These are phyloP conservation scores for Copidosoma aretas DNA, from an alignment of 2,888 invertebrate genomes.

Conservation along the genomic window DNA sequence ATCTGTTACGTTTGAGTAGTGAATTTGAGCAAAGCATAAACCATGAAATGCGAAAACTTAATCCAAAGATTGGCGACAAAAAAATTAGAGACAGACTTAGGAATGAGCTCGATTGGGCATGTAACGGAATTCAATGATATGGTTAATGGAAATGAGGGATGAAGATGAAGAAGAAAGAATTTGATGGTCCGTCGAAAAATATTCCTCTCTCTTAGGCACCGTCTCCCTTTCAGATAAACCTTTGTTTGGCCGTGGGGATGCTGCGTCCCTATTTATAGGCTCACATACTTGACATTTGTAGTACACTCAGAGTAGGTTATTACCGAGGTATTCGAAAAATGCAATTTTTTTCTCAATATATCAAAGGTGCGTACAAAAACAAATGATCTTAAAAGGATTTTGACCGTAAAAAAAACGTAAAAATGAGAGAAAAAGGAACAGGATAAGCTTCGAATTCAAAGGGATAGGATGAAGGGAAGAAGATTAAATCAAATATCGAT, in stretches of 20 bases:
- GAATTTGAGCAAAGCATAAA: too few relatives aligned
- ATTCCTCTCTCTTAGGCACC: neutral
- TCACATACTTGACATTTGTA: neutral
- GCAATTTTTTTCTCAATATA: neutral
- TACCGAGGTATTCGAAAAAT: neutral
- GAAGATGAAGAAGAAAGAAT: too few relatives aligned
- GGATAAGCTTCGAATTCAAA: too few relatives aligned
- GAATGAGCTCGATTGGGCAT: too few relatives aligned
- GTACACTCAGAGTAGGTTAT: neutral
- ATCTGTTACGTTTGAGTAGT: too few relatives aligned
- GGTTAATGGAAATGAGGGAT: too few relatives aligned
- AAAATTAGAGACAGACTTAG: too few relatives aligned
- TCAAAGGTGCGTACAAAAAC: neutral
- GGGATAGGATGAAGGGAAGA: neutral
- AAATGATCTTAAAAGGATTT: neutral
- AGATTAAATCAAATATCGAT: slow-evolving; percentile 29
- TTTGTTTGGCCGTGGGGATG: slow-evolving; percentile 3
- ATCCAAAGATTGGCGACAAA: too few relatives aligned
- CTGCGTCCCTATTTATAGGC: too few relatives aligned
- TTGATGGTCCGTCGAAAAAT: too few relatives aligned
- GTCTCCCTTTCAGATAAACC: slow-evolving; percentile 1
- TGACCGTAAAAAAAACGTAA: neutral
- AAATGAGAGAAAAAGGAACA: neutral
- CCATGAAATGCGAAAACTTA: too few relatives aligned
- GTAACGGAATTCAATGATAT: too few relatives aligned